Evolutionary conservation across 2,113 vertebrate genomes (phyloP).

Genomic region (Pyrgilauda ruficollis): DNA sequence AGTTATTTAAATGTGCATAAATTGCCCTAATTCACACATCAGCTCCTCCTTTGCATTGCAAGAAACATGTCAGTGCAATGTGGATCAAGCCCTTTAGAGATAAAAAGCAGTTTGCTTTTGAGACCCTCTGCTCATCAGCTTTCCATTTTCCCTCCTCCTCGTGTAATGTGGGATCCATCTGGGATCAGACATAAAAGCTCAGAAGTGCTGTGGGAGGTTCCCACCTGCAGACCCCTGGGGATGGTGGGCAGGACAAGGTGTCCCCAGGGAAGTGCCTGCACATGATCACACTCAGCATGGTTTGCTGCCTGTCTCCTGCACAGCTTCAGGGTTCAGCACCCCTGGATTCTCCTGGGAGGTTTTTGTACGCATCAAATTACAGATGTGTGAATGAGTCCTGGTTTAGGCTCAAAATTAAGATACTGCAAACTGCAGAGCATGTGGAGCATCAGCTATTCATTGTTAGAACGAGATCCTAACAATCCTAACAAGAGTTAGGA

Average conservation of each 20-base stretch:
- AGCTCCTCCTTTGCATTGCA: background rate
- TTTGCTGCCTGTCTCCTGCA: background rate
- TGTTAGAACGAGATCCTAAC: background rate
- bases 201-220: background rate
- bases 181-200: rapidly evolving
- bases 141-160: background rate
- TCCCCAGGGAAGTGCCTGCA: background rate
- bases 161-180: rapidly evolving
- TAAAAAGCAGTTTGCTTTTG: background rate
- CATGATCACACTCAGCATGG: rapidly evolving
- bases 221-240: background rate
- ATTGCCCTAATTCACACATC: constrained; percentile 1
- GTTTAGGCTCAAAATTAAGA: background rate
- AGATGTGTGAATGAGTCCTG: background rate
- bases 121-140: background rate
- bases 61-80: background rate
- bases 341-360: background rate
- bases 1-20: background rate
- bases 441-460: background rate
- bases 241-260: background rate
- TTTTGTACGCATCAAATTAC: background rate
- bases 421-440: background rate
- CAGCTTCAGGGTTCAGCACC: background rate
- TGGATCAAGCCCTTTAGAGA: background rate
- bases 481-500: background rate